Conservation (phyloP, 2,113 vertebrate genomes). For the Sebastes schlegelii region DNA sequence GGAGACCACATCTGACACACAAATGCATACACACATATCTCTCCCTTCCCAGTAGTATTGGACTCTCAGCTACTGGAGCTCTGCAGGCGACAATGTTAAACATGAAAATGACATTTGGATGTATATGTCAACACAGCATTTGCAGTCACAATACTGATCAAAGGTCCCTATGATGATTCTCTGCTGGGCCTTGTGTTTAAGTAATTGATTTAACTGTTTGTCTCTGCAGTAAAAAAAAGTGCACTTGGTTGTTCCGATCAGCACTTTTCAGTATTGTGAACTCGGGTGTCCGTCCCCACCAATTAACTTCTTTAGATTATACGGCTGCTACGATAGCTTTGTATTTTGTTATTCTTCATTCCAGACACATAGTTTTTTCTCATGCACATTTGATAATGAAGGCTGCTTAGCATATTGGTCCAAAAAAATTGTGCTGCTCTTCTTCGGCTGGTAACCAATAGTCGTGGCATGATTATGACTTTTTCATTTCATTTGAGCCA, state of each 20-base stretch:
- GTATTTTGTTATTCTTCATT: slow-evolving; percentile 53
- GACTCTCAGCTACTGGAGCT: slow-evolving; percentile 25
- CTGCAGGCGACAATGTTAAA: slow-evolving; percentile 38
- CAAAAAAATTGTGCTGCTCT: slow-evolving; percentile 66
- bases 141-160: slow-evolving; percentile 41
- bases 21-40: slow-evolving; percentile 11
- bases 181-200: slow-evolving; percentile 29
- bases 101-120: slow-evolving; percentile 74
- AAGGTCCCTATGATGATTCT: slow-evolving; percentile 21
- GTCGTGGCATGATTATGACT: slow-evolving; percentile 33
- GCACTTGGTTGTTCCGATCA: slow-evolving; percentile 50
- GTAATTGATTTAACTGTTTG: slow-evolving; percentile 16
- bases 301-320: slow-evolving; percentile 43
- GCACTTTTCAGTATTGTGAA: slow-evolving; percentile 65
- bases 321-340: slow-evolving; percentile 64
- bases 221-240: slow-evolving; percentile 71
- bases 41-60: slow-evolving; percentile 30
- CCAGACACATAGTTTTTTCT: slow-evolving; percentile 53
- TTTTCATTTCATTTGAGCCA: slow-evolving; percentile 54
- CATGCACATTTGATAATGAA: slow-evolving; percentile 65
- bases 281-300: slow-evolving; percentile 48
- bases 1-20: slow-evolving; percentile 27
- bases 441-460: slow-evolving; percentile 40
- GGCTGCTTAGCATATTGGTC: slow-evolving; percentile 68
- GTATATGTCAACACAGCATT: slow-evolving; percentile 65